A percentile compares a stretch with the other conserved stretches of the same genome.
These are phyloP conservation scores for Empis stercorea DNA, from an alignment of 2,888 invertebrate genomes.

Conservation along the genomic window DNA sequence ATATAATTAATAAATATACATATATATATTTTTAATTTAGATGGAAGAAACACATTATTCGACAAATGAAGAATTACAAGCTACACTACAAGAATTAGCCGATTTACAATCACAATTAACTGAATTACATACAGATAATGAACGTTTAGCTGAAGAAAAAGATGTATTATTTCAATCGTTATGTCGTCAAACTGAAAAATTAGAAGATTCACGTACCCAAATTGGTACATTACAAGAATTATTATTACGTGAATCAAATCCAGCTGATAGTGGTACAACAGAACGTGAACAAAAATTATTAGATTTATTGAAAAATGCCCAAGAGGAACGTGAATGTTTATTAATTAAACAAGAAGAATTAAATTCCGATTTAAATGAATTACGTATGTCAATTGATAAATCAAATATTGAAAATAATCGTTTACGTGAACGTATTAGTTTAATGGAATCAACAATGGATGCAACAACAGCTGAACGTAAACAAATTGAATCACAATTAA, in stretches of 20 bases:
- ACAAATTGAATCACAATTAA: slow-evolving; percentile 58
- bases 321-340: slow-evolving; percentile 64
- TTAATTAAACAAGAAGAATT: slow-evolving; percentile 67
- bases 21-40: slow-evolving; percentile 14
- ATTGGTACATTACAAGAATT: slow-evolving; percentile 76
- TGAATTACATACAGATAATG: slow-evolving; percentile 79
- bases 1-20: not conserved
- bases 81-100: slow-evolving; percentile 82
- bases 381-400: slow-evolving; percentile 46
- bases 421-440: slow-evolving; percentile 53
- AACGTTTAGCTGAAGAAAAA: slow-evolving; percentile 77
- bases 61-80: slow-evolving; percentile 85
- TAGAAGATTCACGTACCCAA: slow-evolving; percentile 71
- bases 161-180: slow-evolving; percentile 78
- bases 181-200: slow-evolving; percentile 81
- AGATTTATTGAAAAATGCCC: slow-evolving; percentile 69
- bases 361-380: slow-evolving; percentile 52
- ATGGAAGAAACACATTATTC: slow-evolving; percentile 45
- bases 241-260: slow-evolving; percentile 55
- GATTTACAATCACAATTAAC: slow-evolving; percentile 78
- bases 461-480: slow-evolving; percentile 61
- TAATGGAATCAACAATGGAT: slow-evolving; percentile 61
- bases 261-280: slow-evolving; percentile 52
- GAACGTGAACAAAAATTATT: slow-evolving; percentile 71
- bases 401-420: slow-evolving; percentile 51